Conservation (phyloP, 2,113 vertebrate genomes). For the Zapornia atra region DNA sequence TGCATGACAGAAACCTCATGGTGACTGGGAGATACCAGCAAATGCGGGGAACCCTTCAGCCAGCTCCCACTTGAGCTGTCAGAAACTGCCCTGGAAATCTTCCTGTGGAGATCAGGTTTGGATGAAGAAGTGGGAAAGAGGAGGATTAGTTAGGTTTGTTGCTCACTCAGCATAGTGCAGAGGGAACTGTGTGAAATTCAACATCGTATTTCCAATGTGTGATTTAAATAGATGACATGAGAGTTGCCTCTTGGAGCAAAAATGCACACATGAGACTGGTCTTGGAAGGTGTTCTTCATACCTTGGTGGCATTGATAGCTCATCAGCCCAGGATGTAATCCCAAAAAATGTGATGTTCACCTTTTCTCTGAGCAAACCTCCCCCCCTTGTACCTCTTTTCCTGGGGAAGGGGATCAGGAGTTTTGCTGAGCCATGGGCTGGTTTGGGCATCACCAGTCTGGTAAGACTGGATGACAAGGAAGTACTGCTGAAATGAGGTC, state of each 20-base stretch:
- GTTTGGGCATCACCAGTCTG: neutral
- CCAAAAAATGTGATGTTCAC: neutral
- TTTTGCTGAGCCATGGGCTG: neutral
- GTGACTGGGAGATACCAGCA: neutral
- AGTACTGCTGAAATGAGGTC: neutral
- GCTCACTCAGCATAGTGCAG: neutral
- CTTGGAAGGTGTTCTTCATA: neutral
- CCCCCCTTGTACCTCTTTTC: neutral
- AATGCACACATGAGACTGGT: neutral
- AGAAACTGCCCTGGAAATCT: neutral
- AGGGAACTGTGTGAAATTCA: neutral
- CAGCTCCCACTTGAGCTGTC: neutral
- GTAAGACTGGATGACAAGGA: neutral
- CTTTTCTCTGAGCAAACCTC: neutral
- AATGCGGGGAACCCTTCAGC: neutral
- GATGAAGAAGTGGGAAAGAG: neutral
- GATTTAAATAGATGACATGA: neutral
- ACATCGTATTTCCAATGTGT: neutral
- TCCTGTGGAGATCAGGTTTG: neutral
- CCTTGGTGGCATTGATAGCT: neutral
- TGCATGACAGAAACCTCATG: neutral
- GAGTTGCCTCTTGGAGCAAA: neutral
- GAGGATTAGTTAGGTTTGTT: neutral
- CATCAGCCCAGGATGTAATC: neutral
- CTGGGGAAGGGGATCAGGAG: neutral